Percentiles rank a stretch among this genome's conserved stretches.
These are phyloP conservation scores for Melierax canorus DNA, from an alignment of 2,113 vertebrate species.

Conservation along the genomic window DNA sequence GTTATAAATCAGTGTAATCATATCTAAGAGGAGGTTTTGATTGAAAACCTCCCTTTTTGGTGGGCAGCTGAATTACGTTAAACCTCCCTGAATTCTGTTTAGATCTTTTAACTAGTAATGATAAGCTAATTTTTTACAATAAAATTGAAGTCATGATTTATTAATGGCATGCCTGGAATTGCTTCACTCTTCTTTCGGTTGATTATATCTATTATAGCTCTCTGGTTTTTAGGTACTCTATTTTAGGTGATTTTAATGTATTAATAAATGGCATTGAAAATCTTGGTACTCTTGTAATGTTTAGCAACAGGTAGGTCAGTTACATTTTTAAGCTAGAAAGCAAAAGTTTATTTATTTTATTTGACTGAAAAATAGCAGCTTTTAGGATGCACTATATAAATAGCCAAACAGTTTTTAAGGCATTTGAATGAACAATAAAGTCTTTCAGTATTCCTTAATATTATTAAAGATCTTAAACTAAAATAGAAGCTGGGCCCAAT, in stretches of 20 bases:
- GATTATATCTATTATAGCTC: neutral
- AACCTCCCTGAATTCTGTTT: neutral
- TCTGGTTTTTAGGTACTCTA: neutral
- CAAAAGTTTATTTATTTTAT: neutral
- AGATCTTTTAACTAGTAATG: neutral
- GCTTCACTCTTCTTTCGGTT: neutral
- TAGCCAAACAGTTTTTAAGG: neutral
- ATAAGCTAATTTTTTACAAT: neutral
- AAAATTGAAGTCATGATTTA: neutral
- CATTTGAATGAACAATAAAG: neutral
- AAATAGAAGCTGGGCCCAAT: neutral
- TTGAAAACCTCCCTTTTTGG: neutral
- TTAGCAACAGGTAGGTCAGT: neutral
- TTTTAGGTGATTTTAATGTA: neutral
- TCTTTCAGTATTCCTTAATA: neutral
- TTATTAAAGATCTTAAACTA: neutral
- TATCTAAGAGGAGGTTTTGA: neutral
- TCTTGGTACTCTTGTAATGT: neutral
- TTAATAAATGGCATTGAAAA: neutral
- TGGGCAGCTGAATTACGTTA: neutral
- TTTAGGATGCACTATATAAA: neutral
- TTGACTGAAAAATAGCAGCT: neutral
- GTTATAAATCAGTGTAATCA: neutral
- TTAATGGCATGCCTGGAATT: neutral
- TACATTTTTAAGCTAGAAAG: neutral